These are phyloP conservation scores for Hydra vulgaris DNA, from an alignment of 30 jellyfish, hydroid and myxozoan species.

Conservation along the genomic window DNA sequence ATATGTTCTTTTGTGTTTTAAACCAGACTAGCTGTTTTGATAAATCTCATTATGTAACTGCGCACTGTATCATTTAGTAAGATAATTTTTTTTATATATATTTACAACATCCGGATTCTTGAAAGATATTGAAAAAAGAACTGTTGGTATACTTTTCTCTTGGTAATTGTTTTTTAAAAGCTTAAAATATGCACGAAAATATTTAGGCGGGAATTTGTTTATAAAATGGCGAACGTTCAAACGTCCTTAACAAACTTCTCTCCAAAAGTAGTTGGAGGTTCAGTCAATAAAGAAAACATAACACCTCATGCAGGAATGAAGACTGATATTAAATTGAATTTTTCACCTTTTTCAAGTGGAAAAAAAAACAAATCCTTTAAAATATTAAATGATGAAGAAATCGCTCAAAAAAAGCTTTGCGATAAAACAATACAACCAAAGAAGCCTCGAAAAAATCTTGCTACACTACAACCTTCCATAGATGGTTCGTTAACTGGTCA, in stretches of 20 bases:
- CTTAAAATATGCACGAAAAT: not conserved
- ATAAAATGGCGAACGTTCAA: constrained; percentile 18
- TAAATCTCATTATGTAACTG: too few species aligned
- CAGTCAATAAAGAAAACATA: constrained; percentile 12
- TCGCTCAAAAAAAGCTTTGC: too few species aligned
- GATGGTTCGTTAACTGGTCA: constrained; percentile 21
- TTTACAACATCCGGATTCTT: too few species aligned
- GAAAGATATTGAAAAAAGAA: too few species aligned
- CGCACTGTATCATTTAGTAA: too few species aligned
- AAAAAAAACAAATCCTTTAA: constrained; percentile 1
- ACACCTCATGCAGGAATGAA: constrained; percentile 21
- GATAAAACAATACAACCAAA: constrained; percentile 2
- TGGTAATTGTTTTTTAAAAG: too few species aligned
- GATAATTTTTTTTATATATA: too few species aligned
- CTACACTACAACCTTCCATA: constrained; percentile 70
- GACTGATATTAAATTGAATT: constrained; percentile 9
- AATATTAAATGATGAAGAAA: constrained; percentile 20
- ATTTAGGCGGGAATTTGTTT: constrained; percentile 6
- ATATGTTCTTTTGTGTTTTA: too few species aligned
- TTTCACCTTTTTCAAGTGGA: constrained; percentile 10
- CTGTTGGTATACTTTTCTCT: too few species aligned
- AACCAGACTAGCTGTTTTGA: too few species aligned
- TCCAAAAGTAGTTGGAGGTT: not conserved
- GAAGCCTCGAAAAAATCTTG: constrained; percentile 49
- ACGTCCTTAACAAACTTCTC: not conserved